phyloP scores from a whole-genome alignment of 2,797 vertebrate genomes.

The Microctenopoma lineatum region DNA sequence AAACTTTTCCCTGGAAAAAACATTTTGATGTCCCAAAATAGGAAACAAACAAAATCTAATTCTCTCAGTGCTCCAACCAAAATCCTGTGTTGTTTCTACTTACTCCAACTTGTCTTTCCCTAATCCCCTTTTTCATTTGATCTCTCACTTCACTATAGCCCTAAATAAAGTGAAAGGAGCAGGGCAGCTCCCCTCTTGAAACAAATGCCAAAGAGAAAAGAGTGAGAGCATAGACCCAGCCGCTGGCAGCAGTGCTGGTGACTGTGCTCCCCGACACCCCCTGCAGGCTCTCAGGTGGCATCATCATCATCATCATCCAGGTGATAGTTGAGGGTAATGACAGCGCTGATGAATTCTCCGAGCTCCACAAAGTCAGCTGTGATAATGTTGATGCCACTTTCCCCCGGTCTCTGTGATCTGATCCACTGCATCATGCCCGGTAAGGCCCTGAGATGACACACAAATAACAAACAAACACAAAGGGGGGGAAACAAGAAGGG shows the following conservation, averaged over 20 bases:
- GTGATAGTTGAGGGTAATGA: slow-evolving; percentile 97
- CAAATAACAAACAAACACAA: neutral
- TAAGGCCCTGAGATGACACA: slow-evolving; percentile 86
- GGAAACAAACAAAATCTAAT: slow-evolving; percentile 53
- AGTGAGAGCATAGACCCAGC: slow-evolving; percentile 76
- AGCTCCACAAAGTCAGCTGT: slow-evolving; percentile 99
- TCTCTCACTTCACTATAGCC: slow-evolving; percentile 68
- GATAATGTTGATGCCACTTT: slow-evolving; percentile 97
- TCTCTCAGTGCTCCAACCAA: slow-evolving; percentile 45
- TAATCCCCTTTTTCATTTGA: slow-evolving; percentile 17
- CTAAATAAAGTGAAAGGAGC: slow-evolving; percentile 79
- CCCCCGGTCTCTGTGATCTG: slow-evolving; percentile 92
- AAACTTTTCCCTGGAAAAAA: slow-evolving; percentile 25
- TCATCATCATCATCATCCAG: slow-evolving; percentile 92
- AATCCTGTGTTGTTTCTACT: slow-evolving; percentile 32
- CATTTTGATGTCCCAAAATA: slow-evolving; percentile 47
- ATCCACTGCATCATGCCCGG: slow-evolving; percentile 99
- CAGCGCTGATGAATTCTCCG: slow-evolving; percentile 96
- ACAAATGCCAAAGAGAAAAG: slow-evolving; percentile 77
- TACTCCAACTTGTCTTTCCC: slow-evolving; percentile 22
- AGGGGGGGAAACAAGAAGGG: neutral
- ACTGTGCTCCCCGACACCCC: slow-evolving; percentile 53
- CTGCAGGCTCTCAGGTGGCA: slow-evolving; percentile 87
- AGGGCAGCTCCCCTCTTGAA: slow-evolving; percentile 66
- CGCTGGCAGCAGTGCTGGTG: slow-evolving; percentile 21